Conservation (phyloP, 2,888 invertebrate species). For the Hetaerina titia region DNA sequence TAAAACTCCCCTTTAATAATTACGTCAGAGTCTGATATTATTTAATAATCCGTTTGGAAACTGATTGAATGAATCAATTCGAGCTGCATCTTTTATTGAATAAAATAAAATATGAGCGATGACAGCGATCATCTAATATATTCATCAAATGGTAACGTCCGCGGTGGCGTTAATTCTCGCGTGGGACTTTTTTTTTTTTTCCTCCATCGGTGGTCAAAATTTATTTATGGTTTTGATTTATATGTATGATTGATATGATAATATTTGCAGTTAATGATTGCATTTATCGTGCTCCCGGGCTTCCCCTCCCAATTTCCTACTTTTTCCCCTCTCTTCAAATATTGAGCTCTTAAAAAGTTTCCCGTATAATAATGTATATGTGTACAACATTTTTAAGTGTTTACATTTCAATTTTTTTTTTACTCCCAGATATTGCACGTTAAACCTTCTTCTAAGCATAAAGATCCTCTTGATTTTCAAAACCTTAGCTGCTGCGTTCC, state of each 20-base stretch:
- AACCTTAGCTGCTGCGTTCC: no score
- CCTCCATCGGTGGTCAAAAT: not conserved
- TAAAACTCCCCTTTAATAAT: conserved; percentile 27
- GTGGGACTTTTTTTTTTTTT: not conserved
- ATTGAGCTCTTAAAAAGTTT: not conserved
- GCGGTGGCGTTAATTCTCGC: conserved; percentile 12
- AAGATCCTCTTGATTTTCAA: no score
- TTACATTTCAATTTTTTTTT: no score
- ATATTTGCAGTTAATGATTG: conserved; percentile 15
- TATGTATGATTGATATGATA: conserved; percentile 33
- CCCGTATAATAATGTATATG: no score
- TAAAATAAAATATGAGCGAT: conserved; percentile 14
- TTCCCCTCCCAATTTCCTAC: not conserved
- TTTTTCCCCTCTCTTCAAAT: not conserved
- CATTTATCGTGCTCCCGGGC: not conserved
- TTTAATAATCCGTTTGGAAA: conserved; percentile 24
- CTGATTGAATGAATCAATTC: conserved; percentile 15
- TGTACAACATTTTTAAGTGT: no score
- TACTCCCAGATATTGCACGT: no score
- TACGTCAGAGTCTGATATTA: not conserved
- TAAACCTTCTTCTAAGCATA: no score
- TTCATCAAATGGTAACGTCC: conserved; percentile 31
- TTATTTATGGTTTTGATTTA: conserved; percentile 39
- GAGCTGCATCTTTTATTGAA: conserved; percentile 31
- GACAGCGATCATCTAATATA: conserved; percentile 35